Percentiles rank a stretch among this genome's conserved stretches.
phyloP scores from a whole-genome alignment of 2,888 invertebrate genomes.

The Volucella inanis region DNA sequence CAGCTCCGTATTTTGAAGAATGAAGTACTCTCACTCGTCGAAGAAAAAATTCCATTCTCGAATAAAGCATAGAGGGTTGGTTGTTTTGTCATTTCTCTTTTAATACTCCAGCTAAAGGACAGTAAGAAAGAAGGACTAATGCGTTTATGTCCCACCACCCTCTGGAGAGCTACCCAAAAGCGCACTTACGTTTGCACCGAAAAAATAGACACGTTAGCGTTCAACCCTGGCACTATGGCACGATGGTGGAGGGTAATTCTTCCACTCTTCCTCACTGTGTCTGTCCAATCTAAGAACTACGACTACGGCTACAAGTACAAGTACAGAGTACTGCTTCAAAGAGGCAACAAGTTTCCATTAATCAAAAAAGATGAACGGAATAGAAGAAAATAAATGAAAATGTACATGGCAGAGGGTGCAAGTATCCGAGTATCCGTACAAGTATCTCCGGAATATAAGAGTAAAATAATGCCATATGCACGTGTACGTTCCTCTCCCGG shows the following conservation, averaged over 20 bases:
- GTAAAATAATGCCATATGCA: slow-evolving; percentile 54
- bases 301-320: too few relatives aligned
- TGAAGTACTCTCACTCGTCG: not conserved
- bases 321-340: slow-evolving; percentile 23
- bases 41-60: not conserved
- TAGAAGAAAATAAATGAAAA: slow-evolving; percentile 65
- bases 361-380: slow-evolving; percentile 71
- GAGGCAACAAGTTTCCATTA: slow-evolving; percentile 74
- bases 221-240: slow-evolving; percentile 2
- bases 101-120: slow-evolving; percentile 49
- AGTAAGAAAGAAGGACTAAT: slow-evolving; percentile 26
- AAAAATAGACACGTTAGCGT: slow-evolving; percentile 36
- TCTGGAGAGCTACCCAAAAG: slow-evolving; percentile 34
- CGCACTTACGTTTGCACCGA: slow-evolving; percentile 24
- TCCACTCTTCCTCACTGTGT: slow-evolving; percentile 13
- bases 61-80: slow-evolving; percentile 20
- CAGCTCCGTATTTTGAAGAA: slow-evolving; percentile 22
- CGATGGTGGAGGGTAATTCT: slow-evolving; percentile 46
- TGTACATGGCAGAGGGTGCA: slow-evolving; percentile 13
- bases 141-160: slow-evolving; percentile 50
- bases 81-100: slow-evolving; percentile 18
- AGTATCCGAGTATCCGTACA: slow-evolving; percentile 15
- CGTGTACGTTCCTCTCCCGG: slow-evolving; percentile 51
- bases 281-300: slow-evolving; percentile 22
- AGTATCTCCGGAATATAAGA: slow-evolving; percentile 58